These are phyloP conservation scores for Lithophane semibrunnea DNA, from an alignment of 2,888 invertebrate genomes.

Conservation along the genomic window DNA sequence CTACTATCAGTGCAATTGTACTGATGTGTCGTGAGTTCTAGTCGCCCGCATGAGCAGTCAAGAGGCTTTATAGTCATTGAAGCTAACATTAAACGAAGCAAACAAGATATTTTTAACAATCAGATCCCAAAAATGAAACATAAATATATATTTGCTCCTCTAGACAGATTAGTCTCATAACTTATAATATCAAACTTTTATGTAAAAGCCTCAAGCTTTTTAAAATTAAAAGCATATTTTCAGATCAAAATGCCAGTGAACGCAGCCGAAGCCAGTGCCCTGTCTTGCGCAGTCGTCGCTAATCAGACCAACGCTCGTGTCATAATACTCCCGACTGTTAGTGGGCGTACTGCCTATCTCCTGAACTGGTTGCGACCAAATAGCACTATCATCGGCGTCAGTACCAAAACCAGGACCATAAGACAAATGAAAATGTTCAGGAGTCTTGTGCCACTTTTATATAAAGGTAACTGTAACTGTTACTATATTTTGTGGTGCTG, in stretches of 20 bases:
- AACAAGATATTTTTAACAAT: background rate
- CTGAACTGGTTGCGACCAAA: constrained; percentile 91
- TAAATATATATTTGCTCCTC: background rate
- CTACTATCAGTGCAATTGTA: no score
- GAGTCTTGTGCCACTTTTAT: constrained; percentile 91
- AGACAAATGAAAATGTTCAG: constrained; percentile 91
- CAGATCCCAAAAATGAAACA: background rate
- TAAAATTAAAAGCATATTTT: constrained; percentile 21
- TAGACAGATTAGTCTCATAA: background rate
- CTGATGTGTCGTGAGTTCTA: no score
- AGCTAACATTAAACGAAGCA: background rate
- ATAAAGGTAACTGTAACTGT: constrained; percentile 73
- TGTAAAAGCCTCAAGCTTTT: background rate
- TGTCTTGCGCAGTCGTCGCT: constrained; percentile 75
- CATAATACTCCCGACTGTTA: constrained; percentile 92
- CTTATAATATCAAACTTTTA: background rate
- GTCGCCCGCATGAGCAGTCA: no score
- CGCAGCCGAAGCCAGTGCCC: constrained; percentile 80
- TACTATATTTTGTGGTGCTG: background rate
- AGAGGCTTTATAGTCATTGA: no score
- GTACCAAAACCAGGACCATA: constrained; percentile 88
- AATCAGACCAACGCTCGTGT: constrained; percentile 80
- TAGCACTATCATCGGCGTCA: constrained; percentile 92
- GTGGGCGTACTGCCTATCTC: constrained; percentile 90
- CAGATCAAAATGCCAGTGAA: constrained; percentile 79